Percentiles rank a stretch among this genome's conserved stretches.
Evolutionary conservation across 2,888 invertebrate species (phyloP).

Genomic region (Deladenus siricidicola): DNA sequence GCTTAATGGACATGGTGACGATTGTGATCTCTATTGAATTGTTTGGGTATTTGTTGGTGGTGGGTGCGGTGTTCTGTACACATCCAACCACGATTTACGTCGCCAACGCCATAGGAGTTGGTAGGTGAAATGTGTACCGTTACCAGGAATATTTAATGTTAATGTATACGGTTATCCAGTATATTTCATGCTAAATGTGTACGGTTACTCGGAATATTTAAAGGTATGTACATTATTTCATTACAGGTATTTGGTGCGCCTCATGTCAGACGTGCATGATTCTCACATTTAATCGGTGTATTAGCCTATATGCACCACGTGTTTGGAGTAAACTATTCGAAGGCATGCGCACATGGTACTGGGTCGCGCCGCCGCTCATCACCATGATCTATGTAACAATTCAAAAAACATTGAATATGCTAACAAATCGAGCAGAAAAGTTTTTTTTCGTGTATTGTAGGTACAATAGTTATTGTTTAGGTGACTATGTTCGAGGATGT

Average conservation of each 20-base stretch:
- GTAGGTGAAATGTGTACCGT: too few relatives aligned
- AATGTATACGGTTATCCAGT: too few relatives aligned
- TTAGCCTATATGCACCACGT: not conserved
- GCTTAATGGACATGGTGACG: conserved; percentile 15
- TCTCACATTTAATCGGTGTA: not conserved
- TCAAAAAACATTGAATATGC: too few relatives aligned
- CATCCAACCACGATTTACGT: conserved; percentile 6
- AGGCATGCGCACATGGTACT: not conserved
- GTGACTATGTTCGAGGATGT: not conserved
- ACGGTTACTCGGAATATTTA: too few relatives aligned
- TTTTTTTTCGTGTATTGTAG: too few relatives aligned
- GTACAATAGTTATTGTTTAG: not conserved
- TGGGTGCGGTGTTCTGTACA: conserved; percentile 14
- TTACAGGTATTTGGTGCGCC: conserved; percentile 6
- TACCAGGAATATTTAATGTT: too few relatives aligned
- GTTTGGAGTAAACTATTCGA: not conserved
- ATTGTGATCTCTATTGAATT: conserved; percentile 21
- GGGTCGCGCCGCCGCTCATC: not conserved
- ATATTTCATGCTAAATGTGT: too few relatives aligned
- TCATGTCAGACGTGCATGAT: not conserved
- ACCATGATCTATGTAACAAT: not conserved
- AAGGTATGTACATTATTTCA: too few relatives aligned
- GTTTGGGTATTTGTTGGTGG: conserved; percentile 3
- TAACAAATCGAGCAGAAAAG: too few relatives aligned
- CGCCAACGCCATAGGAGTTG: not conserved